Conservation (phyloP, 2,888 invertebrate genomes). For the Andrena camellia region DNA sequence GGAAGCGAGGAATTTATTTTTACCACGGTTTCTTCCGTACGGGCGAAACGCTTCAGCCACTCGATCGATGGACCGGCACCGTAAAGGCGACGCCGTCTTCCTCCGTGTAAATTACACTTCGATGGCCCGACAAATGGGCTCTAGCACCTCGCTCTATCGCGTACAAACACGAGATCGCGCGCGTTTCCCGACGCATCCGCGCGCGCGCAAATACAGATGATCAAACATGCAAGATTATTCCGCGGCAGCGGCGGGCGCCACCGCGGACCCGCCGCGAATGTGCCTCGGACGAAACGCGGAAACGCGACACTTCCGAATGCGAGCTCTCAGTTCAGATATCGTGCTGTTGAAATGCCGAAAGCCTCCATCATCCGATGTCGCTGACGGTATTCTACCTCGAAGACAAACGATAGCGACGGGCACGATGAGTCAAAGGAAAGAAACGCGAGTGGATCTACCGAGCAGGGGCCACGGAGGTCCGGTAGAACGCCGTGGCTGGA, state of each 20-base stretch:
- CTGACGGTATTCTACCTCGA: background rate
- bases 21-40: constrained; percentile 65
- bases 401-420: background rate
- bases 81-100: constrained; percentile 37
- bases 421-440: background rate
- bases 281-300: constrained; percentile 8
- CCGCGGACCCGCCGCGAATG: background rate
- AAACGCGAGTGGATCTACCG: background rate
- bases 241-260: constrained; percentile 20
- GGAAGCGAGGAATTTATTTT: constrained; percentile 77
- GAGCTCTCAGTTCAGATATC: background rate
- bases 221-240: constrained; percentile 32
- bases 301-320: background rate
- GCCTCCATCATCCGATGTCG: background rate
- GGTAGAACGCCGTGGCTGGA: background rate
- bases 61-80: constrained; percentile 50
- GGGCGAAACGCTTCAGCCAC: constrained; percentile 63
- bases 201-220: constrained; percentile 52
- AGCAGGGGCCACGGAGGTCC: background rate
- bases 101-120: constrained; percentile 31
- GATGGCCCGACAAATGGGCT: constrained; percentile 3
- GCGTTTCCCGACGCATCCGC: constrained; percentile 34
- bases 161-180: constrained; percentile 10
- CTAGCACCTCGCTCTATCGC: constrained; percentile 2
- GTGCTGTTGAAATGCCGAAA: background rate